Conservation (phyloP, 53 echinoderm and acorn worm genomes). For the Luidia sarsii region DNA sequence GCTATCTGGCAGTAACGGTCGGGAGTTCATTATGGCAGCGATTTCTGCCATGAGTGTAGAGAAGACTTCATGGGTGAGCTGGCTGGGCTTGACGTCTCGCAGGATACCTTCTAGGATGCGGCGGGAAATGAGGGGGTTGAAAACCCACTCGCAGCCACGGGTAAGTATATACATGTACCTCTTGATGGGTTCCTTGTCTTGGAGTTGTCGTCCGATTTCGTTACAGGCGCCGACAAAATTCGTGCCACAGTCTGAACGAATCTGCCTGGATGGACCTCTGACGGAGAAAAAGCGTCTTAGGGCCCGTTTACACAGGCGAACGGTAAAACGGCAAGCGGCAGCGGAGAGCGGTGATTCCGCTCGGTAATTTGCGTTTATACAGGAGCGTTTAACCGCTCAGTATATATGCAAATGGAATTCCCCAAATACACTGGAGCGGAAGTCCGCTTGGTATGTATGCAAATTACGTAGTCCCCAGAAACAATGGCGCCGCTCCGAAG, state of each 20-base stretch:
- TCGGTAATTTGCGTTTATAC: no score
- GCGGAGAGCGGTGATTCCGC: background rate
- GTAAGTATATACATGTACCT: slow-evolving; percentile 20
- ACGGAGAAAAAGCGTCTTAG: slow-evolving; percentile 52
- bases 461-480: background rate
- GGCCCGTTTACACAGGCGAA: slow-evolving; percentile 16
- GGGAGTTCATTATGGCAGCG: slow-evolving; percentile 56
- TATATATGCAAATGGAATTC: no score
- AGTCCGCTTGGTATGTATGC: background rate
- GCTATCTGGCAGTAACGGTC: slow-evolving; percentile 44
- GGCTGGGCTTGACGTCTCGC: slow-evolving; percentile 63
- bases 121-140: background rate
- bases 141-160: background rate
- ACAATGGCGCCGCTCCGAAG: slow-evolving; percentile 6
- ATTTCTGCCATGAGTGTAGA: slow-evolving; percentile 61
- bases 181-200: slow-evolving; percentile 25
- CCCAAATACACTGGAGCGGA: no score
- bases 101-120: slow-evolving; percentile 46
- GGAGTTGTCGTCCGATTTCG: slow-evolving; percentile 14
- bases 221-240: slow-evolving; percentile 59
- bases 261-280: slow-evolving; percentile 50
- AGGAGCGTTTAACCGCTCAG: no score
- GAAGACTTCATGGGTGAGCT: slow-evolving; percentile 67
- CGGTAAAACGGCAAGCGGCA: no score
- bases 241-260: slow-evolving; percentile 52